Evolutionary conservation across 1,140 invertebrate species (phyloP).

Genomic region (Atopsyche davidsoni): DNA sequence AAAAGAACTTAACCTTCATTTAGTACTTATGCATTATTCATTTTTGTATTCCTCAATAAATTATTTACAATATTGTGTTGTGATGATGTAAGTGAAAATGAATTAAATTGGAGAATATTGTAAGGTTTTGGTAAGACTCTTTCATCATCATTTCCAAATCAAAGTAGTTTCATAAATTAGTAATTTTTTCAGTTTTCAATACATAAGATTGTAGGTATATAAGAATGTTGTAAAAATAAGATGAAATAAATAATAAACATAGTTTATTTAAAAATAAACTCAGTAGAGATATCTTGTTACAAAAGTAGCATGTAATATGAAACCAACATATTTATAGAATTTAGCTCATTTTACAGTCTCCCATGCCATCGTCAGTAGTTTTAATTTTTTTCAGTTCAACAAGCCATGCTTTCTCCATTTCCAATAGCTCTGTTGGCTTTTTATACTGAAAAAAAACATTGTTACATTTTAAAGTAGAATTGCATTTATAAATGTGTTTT

Average conservation of each 20-base stretch:
- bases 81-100: no score
- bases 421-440: constrained; percentile 61
- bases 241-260: constrained; percentile 8
- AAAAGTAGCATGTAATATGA: background rate
- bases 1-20: no score
- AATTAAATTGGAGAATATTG: no score
- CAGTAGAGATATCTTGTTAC: background rate
- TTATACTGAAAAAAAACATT: constrained; percentile 58
- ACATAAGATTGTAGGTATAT: background rate
- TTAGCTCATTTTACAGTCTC: constrained; percentile 43
- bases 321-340: constrained; percentile 22
- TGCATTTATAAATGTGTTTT: no score
- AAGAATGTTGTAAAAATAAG: background rate
- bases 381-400: constrained; percentile 41
- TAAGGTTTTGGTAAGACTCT: no score
- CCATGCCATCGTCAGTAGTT: constrained; percentile 41
- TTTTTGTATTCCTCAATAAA: no score
- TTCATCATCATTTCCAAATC: no score
- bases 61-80: no score
- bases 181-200: constrained; percentile 2
- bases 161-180: constrained; percentile 1
- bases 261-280: constrained; percentile 13
- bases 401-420: constrained; percentile 60
- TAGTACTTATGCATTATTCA: no score
- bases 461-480: no score